Percentiles rank a stretch among this genome's conserved stretches.
Conservation (phyloP, 2,797 vertebrate genomes). For the Schizothorax lantsangensis region DNA sequence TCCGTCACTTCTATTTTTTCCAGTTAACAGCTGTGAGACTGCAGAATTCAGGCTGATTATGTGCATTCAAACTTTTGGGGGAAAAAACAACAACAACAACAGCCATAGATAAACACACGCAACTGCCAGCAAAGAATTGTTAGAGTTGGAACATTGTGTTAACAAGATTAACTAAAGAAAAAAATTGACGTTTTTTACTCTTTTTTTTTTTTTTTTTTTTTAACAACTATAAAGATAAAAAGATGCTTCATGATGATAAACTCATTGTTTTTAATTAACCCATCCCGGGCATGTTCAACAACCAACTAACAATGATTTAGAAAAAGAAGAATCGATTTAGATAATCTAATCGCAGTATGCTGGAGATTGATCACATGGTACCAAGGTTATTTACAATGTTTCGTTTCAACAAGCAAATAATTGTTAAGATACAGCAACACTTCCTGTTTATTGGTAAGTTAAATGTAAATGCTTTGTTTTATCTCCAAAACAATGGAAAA, state of each 20-base stretch:
- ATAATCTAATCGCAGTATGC: neutral
- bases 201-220: neutral
- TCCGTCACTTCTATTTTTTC: neutral
- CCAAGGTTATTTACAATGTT: neutral
- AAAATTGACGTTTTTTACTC: no score
- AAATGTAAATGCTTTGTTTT: neutral
- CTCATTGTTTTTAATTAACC: neutral
- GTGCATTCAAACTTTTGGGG: neutral
- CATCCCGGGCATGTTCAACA: neutral
- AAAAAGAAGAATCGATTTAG: neutral
- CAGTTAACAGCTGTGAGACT: constrained; percentile 2
- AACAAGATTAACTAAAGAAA: neutral
- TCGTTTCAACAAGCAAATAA: neutral
- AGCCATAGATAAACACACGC: neutral
- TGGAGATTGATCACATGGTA: neutral
- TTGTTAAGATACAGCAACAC: neutral
- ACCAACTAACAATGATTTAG: neutral
- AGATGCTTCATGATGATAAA: neutral
- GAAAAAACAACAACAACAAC: neutral
- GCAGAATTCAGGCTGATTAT: constrained; percentile 19
- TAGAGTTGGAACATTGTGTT: neutral
- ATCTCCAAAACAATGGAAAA: neutral
- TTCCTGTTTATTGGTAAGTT: neutral
- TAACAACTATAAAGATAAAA: neutral
- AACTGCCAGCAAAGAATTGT: neutral